Evolutionary conservation across 2,797 vertebrate species (phyloP).

Genomic region (Tympanoctomys barrerae): DNA sequence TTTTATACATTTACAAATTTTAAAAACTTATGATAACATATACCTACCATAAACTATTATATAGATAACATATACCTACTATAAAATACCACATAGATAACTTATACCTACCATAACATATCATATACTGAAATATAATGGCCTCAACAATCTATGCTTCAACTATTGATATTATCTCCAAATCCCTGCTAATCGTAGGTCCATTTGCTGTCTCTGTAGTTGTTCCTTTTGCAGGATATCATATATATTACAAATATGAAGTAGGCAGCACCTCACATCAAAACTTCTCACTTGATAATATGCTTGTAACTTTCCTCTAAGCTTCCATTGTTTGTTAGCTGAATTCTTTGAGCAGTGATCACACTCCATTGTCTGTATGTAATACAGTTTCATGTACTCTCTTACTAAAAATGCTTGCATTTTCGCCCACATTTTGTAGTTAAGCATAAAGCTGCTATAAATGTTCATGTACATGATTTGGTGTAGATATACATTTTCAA

Average conservation of each 20-base stretch:
- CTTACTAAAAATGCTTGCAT: neutral
- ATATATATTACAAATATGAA: neutral
- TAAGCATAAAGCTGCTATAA: neutral
- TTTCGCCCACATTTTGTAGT: neutral
- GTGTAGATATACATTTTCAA: neutral
- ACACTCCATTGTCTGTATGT: neutral
- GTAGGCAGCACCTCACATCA: too few relatives aligned
- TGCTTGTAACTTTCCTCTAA: neutral
- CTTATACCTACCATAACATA: too few relatives aligned
- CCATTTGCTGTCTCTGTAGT: neutral
- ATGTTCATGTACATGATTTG: neutral
- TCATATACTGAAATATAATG: neutral
- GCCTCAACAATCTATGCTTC: too few relatives aligned
- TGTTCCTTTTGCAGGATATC: neutral
- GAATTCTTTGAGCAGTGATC: too few relatives aligned
- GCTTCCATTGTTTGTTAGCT: too few relatives aligned
- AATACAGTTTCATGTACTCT: neutral
- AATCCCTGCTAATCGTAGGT: neutral
- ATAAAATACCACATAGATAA: neutral
- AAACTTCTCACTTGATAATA: neutral
- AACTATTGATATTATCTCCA: neutral
- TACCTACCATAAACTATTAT: neutral
- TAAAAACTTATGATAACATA: neutral
- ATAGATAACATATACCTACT: too few relatives aligned
- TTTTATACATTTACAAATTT: neutral